Base-by-base conservation (phyloP, 2,113 vertebrate species). In the Sphaerodactylus townsendi region DNA sequence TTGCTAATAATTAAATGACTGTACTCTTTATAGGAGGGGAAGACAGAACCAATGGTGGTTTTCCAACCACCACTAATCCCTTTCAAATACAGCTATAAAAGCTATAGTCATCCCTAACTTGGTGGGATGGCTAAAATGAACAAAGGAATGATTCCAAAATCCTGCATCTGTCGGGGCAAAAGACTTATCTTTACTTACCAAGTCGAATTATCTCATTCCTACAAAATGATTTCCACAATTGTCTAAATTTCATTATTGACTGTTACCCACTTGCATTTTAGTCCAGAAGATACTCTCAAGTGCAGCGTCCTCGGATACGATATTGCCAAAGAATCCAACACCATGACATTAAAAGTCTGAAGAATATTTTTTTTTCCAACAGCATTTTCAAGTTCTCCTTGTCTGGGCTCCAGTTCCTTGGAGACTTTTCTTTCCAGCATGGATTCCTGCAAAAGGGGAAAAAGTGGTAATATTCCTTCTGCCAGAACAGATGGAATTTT, bases 281-380 rank as follows among this genome's bases (percentile, higher is more conserved):
- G 48, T 85, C 72, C 79, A 92, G 94, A 92, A 94, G 94, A 91
- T 96, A 96, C 96, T 96, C 96, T 96, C 95, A 96, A 95, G 95
- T 95, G 94, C 82, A 94, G 91, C 91, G 85, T 92, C 68, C 23
- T 59, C 41, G 14, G 35, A 41, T 50, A 33, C 3, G 39, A 71
- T n/a, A 48, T 66, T 46, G 71, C 83, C 84, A 78, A 87, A 0
- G 0, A 10, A 82, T 33, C 30, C 33, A 62, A 81, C 14, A 2
- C 33, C 0, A 35, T 86, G 64, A 14, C 17, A 4, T 28, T 73
- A 72, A 1, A 69, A 48, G 76, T 48, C 85, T 19, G 6, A 50
- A 81, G 79, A 53, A 59, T 44, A 30, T 75, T 19, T 66, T 77
- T 25, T n/a, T n/a, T 28, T 83, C 46, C 91, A 88, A 0, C 14